Base-by-base conservation (phyloP, 2,888 invertebrate species). In the Thereva unica region DNA sequence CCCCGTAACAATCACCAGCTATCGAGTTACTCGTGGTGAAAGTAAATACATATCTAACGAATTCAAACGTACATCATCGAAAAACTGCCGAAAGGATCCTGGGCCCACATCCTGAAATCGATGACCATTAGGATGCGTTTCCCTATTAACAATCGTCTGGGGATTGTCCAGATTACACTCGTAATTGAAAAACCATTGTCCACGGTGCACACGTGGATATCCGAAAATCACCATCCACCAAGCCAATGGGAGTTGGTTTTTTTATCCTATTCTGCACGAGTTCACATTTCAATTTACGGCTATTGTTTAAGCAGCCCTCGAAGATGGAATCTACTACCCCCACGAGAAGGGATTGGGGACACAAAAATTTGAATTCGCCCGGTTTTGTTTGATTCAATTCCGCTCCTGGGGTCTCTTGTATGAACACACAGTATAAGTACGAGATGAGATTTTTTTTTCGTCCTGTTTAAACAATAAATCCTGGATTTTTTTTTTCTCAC, bases 211-310 rank as follows among this genome's bases (percentile, higher is more conserved):
- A 47, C n/a, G 23, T 23, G 23, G 23, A 23, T 23, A 23, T 23
- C 23, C 23, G 2, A 23, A 23, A 23, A 23, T 23, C 23, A 23
- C 23, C 23, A 23, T 23, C 23, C 23, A 41, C 47, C 47, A 41
- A 47, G n/a, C 37, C 59, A 47, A 38, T 49, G 57, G 57, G 23
- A 23, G 23, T 23, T 37, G n/a, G n/a, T n/a, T 12, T 59, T 59
- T 57, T 59, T 59, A 45, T 47, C 34, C 49, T 12, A 67, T 67
- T 67, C 67, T 59, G 67, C 67, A 67, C 67, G 67, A 67, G 67
- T 61, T 67, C 67, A 67, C 67, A 54, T 61, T 67, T 67, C 67
- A 67, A 67, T 67, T 67, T 67, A 40, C 49, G 35, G 42, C 53
- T 47, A 54, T 47, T 65, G 52, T 42, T 12, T 54, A 47, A 54